Percentiles rank a stretch among this genome's conserved stretches.
Evolutionary conservation across 2,113 vertebrate genomes (phyloP).

Genomic region (Eclectus roratus): DNA sequence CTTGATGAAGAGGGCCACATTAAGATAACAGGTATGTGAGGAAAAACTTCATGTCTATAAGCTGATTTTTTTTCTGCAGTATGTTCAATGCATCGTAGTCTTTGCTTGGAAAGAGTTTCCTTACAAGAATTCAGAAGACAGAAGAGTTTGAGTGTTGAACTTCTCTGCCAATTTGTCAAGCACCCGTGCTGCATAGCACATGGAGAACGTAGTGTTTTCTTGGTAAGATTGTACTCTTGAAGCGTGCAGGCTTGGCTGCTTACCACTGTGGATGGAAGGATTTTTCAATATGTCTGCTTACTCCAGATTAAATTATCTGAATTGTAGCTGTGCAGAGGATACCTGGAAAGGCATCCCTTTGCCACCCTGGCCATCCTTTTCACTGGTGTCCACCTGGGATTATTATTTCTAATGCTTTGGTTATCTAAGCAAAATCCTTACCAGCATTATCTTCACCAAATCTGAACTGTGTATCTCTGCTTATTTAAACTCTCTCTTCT

Average conservation of each 20-base stretch:
- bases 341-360: neutral
- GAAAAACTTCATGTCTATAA: neutral
- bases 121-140: neutral
- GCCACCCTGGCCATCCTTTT: neutral
- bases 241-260: neutral
- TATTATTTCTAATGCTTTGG: neutral
- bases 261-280: neutral
- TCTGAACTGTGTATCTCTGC: neutral
- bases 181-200: rapidly evolving
- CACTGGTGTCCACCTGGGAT: neutral
- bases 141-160: neutral
- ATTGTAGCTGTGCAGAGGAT: neutral
- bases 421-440: neutral
- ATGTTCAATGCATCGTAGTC: neutral
- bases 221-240: neutral
- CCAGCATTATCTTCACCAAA: neutral
- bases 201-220: neutral
- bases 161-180: neutral
- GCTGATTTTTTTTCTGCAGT: neutral
- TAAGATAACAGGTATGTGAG: constrained; percentile 89
- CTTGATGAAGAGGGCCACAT: constrained; percentile 96
- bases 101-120: neutral
- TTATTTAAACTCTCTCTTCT: neutral
- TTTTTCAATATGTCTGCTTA: neutral
- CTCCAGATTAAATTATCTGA: neutral